Evolutionary conservation across 2,888 invertebrate genomes (phyloP).

Genomic region (Drosophila suboccidentalis): DNA sequence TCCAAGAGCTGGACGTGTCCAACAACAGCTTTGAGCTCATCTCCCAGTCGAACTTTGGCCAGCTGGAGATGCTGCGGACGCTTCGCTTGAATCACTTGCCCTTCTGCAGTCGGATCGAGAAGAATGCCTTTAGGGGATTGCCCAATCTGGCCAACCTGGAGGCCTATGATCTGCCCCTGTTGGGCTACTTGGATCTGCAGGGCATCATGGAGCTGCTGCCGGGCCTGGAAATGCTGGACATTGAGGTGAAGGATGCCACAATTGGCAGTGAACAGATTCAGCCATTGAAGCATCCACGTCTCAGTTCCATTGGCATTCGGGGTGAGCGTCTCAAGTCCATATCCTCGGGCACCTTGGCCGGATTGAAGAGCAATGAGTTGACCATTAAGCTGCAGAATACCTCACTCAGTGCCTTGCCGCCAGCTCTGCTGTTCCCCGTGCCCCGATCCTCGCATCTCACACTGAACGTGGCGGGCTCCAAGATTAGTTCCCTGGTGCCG

Average conservation of each 20-base stretch:
- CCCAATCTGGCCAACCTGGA: constrained; percentile 90
- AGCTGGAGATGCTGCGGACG: constrained; percentile 88
- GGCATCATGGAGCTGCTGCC: constrained; percentile 92
- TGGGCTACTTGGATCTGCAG: constrained; percentile 94
- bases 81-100: constrained; percentile 90
- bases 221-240: constrained; percentile 91
- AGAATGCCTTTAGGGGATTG: constrained; percentile 91
- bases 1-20: constrained; percentile 92
- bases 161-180: constrained; percentile 91
- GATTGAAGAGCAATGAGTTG: constrained; percentile 90
- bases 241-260: constrained; percentile 94
- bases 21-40: constrained; percentile 92
- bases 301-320: constrained; percentile 90
- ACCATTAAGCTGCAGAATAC: constrained; percentile 92
- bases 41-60: constrained; percentile 91
- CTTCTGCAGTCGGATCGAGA: constrained; percentile 92
- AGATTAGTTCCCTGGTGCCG: constrained; percentile 91
- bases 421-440: constrained; percentile 93
- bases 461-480: constrained; percentile 92
- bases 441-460: constrained; percentile 93
- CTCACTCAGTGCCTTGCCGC: constrained; percentile 91
- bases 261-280: constrained; percentile 94
- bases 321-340: constrained; percentile 91
- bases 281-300: constrained; percentile 91
- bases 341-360: constrained; percentile 93